These are phyloP conservation scores for Cyanoderma ruficeps DNA, from an alignment of 2,113 vertebrate species.

Conservation along the genomic window DNA sequence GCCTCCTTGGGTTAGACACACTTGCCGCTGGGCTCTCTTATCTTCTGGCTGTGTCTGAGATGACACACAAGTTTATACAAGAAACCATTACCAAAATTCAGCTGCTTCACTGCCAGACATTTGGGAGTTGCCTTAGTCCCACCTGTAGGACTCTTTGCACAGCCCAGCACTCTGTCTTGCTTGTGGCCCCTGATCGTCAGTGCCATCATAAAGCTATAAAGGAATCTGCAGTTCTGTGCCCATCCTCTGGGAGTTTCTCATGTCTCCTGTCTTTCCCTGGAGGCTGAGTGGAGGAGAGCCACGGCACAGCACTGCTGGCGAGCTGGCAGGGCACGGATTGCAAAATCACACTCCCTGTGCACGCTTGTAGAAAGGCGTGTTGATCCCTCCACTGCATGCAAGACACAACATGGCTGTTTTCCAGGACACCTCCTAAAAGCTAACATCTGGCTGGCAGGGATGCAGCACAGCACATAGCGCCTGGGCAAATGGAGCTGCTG, in stretches of 20 bases:
- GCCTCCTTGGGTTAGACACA: not conserved
- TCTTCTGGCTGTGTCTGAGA: not conserved
- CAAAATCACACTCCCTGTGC: not conserved
- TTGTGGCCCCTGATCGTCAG: not conserved
- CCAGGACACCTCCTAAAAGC: not conserved
- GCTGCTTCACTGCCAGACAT: not conserved
- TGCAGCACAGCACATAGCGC: not conserved
- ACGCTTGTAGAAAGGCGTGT: rapidly evolving
- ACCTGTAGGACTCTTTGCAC: not conserved
- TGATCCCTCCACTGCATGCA: not conserved
- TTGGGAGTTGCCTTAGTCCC: not conserved
- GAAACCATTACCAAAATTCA: not conserved
- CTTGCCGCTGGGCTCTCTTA: not conserved
- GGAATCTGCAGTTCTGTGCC: not conserved
- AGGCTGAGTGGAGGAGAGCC: not conserved
- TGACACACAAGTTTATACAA: not conserved
- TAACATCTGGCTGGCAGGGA: not conserved
- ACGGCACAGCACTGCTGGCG: not conserved
- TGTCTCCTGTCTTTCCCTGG: not conserved
- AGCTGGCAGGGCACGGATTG: not conserved
- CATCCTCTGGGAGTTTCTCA: rapidly evolving
- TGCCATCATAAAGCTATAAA: not conserved
- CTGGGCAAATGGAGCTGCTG: not conserved
- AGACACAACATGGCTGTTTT: not conserved
- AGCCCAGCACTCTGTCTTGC: not conserved